Percentiles rank a stretch among this genome's conserved stretches.
These are phyloP conservation scores for Calypte anna DNA, from an alignment of 2,113 vertebrate genomes.

Conservation along the genomic window DNA sequence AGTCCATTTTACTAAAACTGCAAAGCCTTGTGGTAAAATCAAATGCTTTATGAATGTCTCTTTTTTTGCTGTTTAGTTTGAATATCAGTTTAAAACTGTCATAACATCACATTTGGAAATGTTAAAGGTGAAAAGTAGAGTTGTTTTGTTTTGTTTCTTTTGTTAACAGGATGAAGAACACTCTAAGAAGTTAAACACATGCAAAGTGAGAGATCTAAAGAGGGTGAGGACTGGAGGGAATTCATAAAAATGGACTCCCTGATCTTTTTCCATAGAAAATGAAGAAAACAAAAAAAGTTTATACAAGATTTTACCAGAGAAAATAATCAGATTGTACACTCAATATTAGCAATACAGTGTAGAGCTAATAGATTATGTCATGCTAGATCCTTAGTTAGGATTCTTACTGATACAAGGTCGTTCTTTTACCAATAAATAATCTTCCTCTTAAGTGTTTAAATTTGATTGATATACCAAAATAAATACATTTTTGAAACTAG, in stretches of 20 bases:
- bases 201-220: background rate
- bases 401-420: background rate
- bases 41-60: background rate
- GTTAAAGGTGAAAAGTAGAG: background rate
- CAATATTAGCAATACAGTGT: background rate
- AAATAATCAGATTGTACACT: background rate
- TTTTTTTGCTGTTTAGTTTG: background rate
- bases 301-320: background rate
- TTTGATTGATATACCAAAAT: background rate
- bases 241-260: background rate
- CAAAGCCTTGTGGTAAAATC: background rate
- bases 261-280: background rate
- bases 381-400: background rate
- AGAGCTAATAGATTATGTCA: background rate
- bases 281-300: background rate
- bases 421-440: background rate
- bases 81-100: background rate
- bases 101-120: background rate
- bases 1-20: background rate
- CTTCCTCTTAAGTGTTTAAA: background rate
- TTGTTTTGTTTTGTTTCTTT: background rate
- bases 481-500: background rate
- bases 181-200: background rate
- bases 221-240: background rate
- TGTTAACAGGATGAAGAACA: background rate